Base-by-base conservation (phyloP, 2,888 invertebrate genomes). In the Agonopterix alstromeriana region DNA sequence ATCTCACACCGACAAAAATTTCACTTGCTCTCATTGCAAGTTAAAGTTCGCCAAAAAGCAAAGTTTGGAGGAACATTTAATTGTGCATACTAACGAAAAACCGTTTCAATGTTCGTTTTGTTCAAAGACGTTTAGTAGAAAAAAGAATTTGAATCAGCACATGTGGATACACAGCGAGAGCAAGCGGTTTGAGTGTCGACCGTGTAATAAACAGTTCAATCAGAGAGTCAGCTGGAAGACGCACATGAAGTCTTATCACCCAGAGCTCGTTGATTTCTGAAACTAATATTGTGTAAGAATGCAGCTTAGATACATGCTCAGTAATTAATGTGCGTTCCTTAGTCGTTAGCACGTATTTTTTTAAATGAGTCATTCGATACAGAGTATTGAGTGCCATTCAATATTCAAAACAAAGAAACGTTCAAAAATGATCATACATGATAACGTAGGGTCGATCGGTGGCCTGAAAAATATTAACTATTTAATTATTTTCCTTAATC, bases 161-260 rank as follows among this genome's bases (percentile, higher is more conserved):
- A 62, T 63, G 52, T 70, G 71, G 70, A 61, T 68, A n/a, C 73
- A 73, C 44, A 72, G 57, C 12, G 70, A 72, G 27, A 52, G 54
- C 10, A 73, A 71, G 46, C 53, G 70, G 36, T 72, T 70, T 43
- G 63, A 65, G 35, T 73, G 73, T 44, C 53, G 50, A 0, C 44
- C 54, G 1, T 72, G 73, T 53, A 60, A 61, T 47, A 69, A 68
- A 43, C 58, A 67, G 12, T 79, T 78, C n/a, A 75, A 75, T 54
- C 76, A 77, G 52, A 70, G 64, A 58, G 73, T 73, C 2, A 71
- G 72, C 53, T 76, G 67, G 66, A 80, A 69, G 46, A 73, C 73
- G 0, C 84, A 84, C 48, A 81, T 82, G 81, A 82, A 77, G 49
- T 69, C 77, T 0, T 71, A 80, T 43, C 84, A 83, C 55, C 74